Base-by-base conservation (phyloP, 2,113 vertebrate genomes). In the Ctenomys sociabilis region DNA sequence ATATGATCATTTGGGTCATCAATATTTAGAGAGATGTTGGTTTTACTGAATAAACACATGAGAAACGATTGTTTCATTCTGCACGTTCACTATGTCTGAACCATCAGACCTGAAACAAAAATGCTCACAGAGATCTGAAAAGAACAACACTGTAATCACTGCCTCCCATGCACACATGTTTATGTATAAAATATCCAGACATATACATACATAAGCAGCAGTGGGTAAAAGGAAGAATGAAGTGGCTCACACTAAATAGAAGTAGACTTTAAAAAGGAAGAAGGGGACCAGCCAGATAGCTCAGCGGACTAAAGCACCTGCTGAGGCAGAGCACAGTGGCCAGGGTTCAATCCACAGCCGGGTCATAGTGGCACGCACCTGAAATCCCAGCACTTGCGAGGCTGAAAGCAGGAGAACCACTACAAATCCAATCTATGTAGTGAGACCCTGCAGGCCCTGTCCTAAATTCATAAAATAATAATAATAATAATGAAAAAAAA, bases 1-100 rank as follows among this genome's bases (percentile, higher is more conserved):
- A 77, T 21, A 68, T 54, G 64, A 9, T 90, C 92, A 85, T 45
- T 88, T 89, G 28, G 66, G 45, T 43, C 80, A 72, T 93, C 52
- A 90, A 83, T 86, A 77, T 87, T 89, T 89, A 93, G 43, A 91
- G 72, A 28, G 72, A 59, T 80, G 21, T 52, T 88, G n/a, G 80
- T 1, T 85, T 85, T 82, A 73, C 81, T 91, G 40, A 90, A 94
- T 93, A 96, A 94, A 91, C 86, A 83, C n/a, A 68, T 85, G 90
- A 85, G 66, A 83, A 89, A 52, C 83, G 59, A 96, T 63, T 80
- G 21, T 30, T 94, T 89, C 43, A 63, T 54, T 93, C 30, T 70
- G 43, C 70, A 94, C 11, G 77, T 64, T 73, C 84, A 93, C 61
- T 54, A 57, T 5, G 43, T 66, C 6, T 40, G 89, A 89, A 57